A percentile compares a stretch with the other conserved stretches of the same genome.
phyloP scores from a whole-genome alignment of 2,113 vertebrate species.

The Centropus unirufus region DNA sequence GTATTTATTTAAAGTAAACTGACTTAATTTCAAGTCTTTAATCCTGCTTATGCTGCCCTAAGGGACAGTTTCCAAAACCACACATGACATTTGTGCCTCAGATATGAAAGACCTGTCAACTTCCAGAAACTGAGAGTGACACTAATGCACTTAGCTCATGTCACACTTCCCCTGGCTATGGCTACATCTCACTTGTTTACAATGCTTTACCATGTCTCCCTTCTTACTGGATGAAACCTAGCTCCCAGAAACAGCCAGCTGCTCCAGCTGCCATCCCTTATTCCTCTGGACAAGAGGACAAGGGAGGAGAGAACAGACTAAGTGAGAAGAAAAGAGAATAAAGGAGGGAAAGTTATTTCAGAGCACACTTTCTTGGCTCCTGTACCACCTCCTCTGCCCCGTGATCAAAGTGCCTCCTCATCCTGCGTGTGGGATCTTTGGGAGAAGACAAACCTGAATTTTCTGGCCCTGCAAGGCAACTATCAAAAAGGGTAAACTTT shows the following conservation, averaged over 20 bases:
- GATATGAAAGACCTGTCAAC: neutral
- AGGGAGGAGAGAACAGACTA: neutral
- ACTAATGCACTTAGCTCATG: neutral
- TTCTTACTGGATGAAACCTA: neutral
- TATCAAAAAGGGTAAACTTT: neutral
- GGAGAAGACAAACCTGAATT: neutral
- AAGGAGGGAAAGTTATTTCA: neutral
- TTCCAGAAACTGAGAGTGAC: neutral
- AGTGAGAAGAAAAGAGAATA: neutral
- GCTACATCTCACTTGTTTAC: neutral
- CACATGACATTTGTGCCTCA: neutral
- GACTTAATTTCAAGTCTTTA: neutral
- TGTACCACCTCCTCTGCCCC: neutral
- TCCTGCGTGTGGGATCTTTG: neutral
- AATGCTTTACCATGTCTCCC: neutral
- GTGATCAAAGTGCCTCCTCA: fast-evolving
- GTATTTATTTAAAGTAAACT: neutral
- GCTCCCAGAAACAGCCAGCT: neutral
- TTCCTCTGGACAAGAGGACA: neutral
- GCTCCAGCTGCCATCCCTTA: neutral
- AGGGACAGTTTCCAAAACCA: neutral
- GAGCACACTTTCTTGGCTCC: neutral
- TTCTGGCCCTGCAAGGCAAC: neutral
- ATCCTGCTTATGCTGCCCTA: neutral
- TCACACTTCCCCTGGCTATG: neutral